These are phyloP conservation scores for Lycaena phlaeas DNA, from an alignment of 2,888 invertebrate genomes.

Conservation along the genomic window DNA sequence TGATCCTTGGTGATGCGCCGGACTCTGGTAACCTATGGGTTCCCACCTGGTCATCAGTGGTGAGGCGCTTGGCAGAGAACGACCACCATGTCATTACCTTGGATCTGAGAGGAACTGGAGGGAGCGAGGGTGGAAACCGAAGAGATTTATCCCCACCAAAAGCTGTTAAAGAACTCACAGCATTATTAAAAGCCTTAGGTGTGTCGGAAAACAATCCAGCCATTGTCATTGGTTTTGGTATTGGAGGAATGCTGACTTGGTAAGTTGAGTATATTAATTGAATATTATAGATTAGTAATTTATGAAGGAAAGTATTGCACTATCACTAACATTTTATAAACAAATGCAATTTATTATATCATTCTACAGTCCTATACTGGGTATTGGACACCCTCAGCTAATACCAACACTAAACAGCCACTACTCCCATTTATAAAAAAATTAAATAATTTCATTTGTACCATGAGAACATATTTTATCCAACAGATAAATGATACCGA, in stretches of 20 bases:
- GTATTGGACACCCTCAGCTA: too few species aligned
- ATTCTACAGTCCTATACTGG: too few species aligned
- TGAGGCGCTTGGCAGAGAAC: constrained; percentile 39
- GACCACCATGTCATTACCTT: constrained; percentile 51
- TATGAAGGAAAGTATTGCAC: neutral
- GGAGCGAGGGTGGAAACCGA: constrained; percentile 50
- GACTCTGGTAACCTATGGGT: constrained; percentile 47
- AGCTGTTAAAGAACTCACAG: constrained; percentile 47
- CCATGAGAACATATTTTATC: too few species aligned
- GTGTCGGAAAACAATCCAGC: constrained; percentile 44
- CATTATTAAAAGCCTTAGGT: constrained; percentile 45
- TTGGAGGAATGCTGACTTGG: constrained; percentile 65
- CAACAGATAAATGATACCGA: too few species aligned
- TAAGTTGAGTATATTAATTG: constrained; percentile 34
- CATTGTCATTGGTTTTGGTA: constrained; percentile 53
- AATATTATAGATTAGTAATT: neutral
- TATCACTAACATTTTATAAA: too few species aligned
- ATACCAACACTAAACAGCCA: too few species aligned
- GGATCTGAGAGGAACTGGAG: constrained; percentile 57
- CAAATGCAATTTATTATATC: too few species aligned
- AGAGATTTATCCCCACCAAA: constrained; percentile 47
- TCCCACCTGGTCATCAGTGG: constrained; percentile 44
- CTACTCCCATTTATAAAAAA: too few species aligned
- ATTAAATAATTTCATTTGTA: too few species aligned
- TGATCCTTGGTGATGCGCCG: constrained; percentile 59